Conservation (phyloP, 2,888 invertebrate species). For the Pilophorus perplexus region DNA sequence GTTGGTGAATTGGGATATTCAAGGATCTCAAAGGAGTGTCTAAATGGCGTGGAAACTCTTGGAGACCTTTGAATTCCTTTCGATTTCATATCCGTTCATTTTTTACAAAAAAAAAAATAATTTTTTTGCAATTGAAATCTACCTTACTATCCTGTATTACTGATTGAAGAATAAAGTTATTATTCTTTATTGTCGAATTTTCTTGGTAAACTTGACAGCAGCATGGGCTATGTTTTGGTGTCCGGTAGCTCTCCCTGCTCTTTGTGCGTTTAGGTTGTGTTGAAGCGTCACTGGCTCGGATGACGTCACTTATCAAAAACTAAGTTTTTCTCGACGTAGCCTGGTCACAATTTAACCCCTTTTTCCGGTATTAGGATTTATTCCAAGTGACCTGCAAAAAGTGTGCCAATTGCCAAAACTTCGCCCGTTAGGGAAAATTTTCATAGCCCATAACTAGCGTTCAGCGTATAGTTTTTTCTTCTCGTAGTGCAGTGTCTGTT, state of each 20-base stretch:
- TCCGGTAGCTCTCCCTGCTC: slow-evolving; percentile 51
- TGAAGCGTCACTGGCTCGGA: no score
- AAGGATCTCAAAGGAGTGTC: not conserved
- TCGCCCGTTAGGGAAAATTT: no score
- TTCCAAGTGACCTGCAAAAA: no score
- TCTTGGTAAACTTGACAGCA: slow-evolving; percentile 47
- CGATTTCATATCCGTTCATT: not conserved
- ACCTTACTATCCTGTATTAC: slow-evolving; percentile 28
- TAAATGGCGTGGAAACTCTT: no score
- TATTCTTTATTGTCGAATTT: slow-evolving; percentile 39
- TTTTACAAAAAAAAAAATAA: not conserved
- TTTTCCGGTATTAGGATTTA: no score
- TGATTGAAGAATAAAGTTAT: slow-evolving; percentile 30
- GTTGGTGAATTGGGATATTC: slow-evolving; percentile 8
- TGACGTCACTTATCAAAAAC: no score
- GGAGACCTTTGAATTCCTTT: not conserved
- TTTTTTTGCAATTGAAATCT: not conserved
- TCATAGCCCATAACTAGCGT: no score
- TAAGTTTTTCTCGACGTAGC: no score
- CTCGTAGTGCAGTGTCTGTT: no score
- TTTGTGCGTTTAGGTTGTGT: slow-evolving; percentile 56
- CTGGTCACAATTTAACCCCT: no score
- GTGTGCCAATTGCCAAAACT: no score
- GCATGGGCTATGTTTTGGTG: slow-evolving; percentile 63
- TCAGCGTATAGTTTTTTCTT: no score